These are phyloP conservation scores for Spinibarbus caldwelli DNA, from an alignment of 2,797 vertebrate genomes.

Conservation along the genomic window DNA sequence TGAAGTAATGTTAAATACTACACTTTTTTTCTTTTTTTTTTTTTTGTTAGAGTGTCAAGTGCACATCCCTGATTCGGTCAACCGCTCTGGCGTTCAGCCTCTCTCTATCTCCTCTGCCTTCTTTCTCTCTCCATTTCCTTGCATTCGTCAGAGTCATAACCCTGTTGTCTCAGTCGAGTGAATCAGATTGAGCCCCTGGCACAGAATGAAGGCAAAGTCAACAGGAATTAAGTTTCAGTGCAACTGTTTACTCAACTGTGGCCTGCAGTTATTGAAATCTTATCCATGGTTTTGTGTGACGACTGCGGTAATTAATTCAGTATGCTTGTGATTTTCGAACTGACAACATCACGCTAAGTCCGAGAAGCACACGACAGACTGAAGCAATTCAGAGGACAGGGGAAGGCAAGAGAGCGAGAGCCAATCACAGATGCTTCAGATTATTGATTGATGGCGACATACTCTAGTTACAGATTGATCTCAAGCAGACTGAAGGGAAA, in stretches of 20 bases:
- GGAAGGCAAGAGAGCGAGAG: not conserved
- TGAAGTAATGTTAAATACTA: constrained; percentile 19
- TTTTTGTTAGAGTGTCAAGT: constrained; percentile 72
- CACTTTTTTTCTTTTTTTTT: no score
- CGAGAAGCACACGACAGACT: constrained; percentile 68
- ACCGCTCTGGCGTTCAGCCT: constrained; percentile 78
- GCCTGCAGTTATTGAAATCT: constrained; percentile 99
- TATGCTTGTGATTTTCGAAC: constrained; percentile 93
- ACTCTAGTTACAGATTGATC: constrained; percentile 26
- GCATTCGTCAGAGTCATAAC: constrained; percentile 94
- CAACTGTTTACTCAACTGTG: constrained; percentile 99
- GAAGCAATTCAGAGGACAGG: constrained; percentile 31
- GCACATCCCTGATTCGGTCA: constrained; percentile 77
- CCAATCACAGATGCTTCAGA: constrained; percentile 27
- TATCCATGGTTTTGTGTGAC: constrained; percentile 99
- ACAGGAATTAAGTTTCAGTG: constrained; percentile 99
- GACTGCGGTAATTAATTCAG: constrained; percentile 98
- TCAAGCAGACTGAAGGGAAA: not conserved
- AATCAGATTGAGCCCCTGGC: constrained; percentile 97
- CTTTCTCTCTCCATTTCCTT: constrained; percentile 80
- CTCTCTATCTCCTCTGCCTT: constrained; percentile 72
- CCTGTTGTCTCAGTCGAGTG: constrained; percentile 92
- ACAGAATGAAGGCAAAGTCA: constrained; percentile 97
- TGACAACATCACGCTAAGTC: constrained; percentile 85
- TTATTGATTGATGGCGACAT: constrained; percentile 35